phyloP scores from a whole-genome alignment of 2,888 invertebrate species.

The Acrobeloides nanus region DNA sequence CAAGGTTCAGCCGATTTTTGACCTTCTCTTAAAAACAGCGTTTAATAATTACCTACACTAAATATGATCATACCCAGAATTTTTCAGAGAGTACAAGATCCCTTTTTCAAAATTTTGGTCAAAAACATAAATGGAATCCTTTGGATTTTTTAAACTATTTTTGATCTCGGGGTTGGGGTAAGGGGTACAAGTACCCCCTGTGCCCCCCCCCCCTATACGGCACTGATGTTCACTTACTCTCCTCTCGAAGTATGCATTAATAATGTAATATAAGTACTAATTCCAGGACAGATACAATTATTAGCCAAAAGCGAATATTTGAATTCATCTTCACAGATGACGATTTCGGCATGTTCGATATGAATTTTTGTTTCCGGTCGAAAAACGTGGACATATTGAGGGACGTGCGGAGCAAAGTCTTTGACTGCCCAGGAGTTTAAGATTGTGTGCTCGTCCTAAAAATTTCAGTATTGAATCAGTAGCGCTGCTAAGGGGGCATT shows the following conservation, averaged over 20 bases:
- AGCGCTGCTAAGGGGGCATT: too few relatives aligned
- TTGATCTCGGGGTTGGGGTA: background rate
- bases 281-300: constrained; percentile 95
- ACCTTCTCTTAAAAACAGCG: constrained; percentile 68
- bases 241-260: constrained; percentile 91
- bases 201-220: too few relatives aligned
- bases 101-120: too few relatives aligned
- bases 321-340: constrained; percentile 97
- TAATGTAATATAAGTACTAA: constrained; percentile 88
- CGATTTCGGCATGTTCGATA: constrained; percentile 95
- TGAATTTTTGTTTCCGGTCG: constrained; percentile 95
- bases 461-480: background rate
- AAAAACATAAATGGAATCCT: too few relatives aligned
- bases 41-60: background rate
- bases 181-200: background rate
- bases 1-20: constrained; percentile 91
- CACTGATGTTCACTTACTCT: constrained; percentile 68
- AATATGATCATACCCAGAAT: background rate
- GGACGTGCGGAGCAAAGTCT: constrained; percentile 90
- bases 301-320: constrained; percentile 94
- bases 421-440: constrained; percentile 92
- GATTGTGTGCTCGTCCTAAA: constrained; percentile 69
- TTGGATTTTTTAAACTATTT: too few relatives aligned
- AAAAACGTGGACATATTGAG: constrained; percentile 96
- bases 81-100: too few relatives aligned